Conservation (phyloP, 2,113 vertebrate genomes). For the Leptodactylus fuscus region DNA sequence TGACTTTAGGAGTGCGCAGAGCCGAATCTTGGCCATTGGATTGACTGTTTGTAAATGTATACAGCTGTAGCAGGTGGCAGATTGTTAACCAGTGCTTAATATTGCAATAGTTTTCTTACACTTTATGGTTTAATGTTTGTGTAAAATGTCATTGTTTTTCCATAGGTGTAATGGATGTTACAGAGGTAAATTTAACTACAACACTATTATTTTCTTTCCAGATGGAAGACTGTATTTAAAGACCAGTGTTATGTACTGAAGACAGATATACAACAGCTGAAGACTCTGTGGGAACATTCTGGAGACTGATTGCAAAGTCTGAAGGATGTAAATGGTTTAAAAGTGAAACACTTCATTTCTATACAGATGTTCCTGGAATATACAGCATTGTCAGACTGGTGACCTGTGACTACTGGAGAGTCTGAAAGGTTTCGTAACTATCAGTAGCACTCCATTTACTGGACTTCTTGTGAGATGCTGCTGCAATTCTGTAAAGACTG, state of each 20-base stretch:
- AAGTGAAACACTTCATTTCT: constrained; percentile 69
- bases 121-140: background rate
- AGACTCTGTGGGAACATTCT: constrained; percentile 70
- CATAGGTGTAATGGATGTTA: background rate
- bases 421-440: constrained; percentile 83
- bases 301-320: constrained; percentile 66
- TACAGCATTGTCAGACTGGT: constrained; percentile 64
- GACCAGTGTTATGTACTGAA: constrained; percentile 98
- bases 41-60: no score
- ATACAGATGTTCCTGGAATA: constrained; percentile 73
- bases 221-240: constrained; percentile 99
- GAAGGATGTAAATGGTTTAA: constrained; percentile 71
- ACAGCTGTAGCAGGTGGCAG: background rate
- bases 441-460: constrained; percentile 74
- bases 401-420: constrained; percentile 70
- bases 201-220: constrained; percentile 79
- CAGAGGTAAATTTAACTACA: background rate
- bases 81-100: background rate
- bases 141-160: background rate
- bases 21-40: no score
- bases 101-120: background rate
- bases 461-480: constrained; percentile 69
- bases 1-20: no score
- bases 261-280: constrained; percentile 73
- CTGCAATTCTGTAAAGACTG: constrained; percentile 72